Evolutionary conservation across 2,888 invertebrate species (phyloP), one percentile per base, ranked within the genome.

Genomic region (Sisyra terminalis): DNA sequence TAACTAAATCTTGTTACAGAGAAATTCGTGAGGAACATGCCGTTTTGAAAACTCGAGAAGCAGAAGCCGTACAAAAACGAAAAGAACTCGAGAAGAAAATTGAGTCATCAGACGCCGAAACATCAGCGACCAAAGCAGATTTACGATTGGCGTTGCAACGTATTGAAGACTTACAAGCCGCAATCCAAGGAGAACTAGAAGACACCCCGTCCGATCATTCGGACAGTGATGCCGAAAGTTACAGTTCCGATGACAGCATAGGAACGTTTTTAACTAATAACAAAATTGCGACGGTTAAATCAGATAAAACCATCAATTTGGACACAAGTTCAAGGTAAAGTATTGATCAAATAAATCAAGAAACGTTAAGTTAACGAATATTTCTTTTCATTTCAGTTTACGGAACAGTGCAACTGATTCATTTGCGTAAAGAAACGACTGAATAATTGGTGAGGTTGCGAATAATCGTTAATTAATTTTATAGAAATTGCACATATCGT

Each of bases 81-180:
- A 73, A 78, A 45, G 85, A 87, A 51, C 65, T 87, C 37, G 90
- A 86, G 51, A 78, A 82, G 51, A 70, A 75, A 35, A 69, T 81
- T 40, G 76, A 79, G 45, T 69, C 75, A 17, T 71, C 82, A 40
- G 75, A 82, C 53, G 69, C 80, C 29, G 79, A 86, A 61, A 70
- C 75, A 42, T 63, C 80, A 50, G 70, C 79, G 48, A 72, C 87
- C 35, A 64, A 77, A 55, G 74, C 80, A 59, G 93, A 94, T 64
- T 73, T 94, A 36, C 72, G 89, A 42, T 67, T 93, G 43, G 93
- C 94, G 3, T 71, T 90, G 45, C 78, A 92, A 48, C 71, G 94
- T 46, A 92, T 93, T 51, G 79, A 89, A 38, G 92, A 92, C 56
- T 66, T 96, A 48, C 93, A 93, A 58, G 81, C 86, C 54, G 93